Base-by-base conservation (phyloP, 1,140 invertebrate species). In the Drosophila mauritiana region DNA sequence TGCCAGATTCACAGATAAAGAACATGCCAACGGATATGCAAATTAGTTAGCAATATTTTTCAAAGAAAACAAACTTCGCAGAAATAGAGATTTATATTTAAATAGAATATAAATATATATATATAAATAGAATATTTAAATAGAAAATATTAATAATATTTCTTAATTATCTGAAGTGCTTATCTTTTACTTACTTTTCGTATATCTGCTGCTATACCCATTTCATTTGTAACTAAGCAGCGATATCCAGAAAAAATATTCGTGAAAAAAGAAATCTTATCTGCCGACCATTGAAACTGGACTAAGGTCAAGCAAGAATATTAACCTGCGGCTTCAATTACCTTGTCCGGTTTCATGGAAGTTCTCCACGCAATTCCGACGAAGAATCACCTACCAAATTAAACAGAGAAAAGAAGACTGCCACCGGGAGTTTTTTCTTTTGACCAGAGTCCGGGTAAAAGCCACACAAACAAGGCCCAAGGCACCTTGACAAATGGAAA, bases 401-500 rank as follows among this genome's bases (percentile, higher is more conserved):
- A 27, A 49, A 51, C 25, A 43, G 43, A 42, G 37, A 39, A 11
- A 3, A 39, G 37, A 39, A 10, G 37, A 13, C 34, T 39, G 56
- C 11, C 31, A 45, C 7, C 5, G 5, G 67, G 25, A 69, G 49
- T 42, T 34, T 56, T 48, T 57, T 22, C 22, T 31, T 49, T 39
- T 40, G 13, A 11, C 27, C 12, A n/a, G 1, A 67, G 54, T 45
- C 53, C 36, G 40, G 17, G 10, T 27, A 45, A 51, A 51, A 51
- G 53, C 34, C 39, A 10, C 40, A 42, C 17, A 72, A 65, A 64
- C 59, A 68, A 73, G 67, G 76, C 63, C 45, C 56, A 34, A 40
- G 20, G 70, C 56, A 27, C 63, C 65, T 7, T 53, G 43, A 78
- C 49, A 80, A 67, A 69, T 73, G 82, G 37, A 49, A 78, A 61